Conservation (phyloP, 2,797 vertebrate species). For the Pseudocheirus occidentalis region DNA sequence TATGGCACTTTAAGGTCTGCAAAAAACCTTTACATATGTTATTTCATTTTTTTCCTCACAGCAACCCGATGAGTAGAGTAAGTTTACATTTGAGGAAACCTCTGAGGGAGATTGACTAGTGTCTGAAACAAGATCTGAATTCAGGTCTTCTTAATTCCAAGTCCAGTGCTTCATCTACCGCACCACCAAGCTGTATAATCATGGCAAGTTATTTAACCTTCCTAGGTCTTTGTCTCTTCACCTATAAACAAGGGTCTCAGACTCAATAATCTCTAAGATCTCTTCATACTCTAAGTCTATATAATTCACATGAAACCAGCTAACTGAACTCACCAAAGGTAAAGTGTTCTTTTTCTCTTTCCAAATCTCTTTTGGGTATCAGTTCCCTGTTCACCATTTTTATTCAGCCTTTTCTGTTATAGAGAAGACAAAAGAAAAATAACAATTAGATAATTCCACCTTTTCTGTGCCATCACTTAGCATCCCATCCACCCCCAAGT, state of each 20-base stretch:
- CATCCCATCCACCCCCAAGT: neutral
- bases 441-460: neutral
- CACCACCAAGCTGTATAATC: neutral
- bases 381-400: neutral
- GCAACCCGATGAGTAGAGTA: neutral
- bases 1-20: neutral
- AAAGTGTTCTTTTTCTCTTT: neutral
- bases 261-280: neutral
- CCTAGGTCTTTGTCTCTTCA: neutral
- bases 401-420: neutral
- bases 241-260: neutral
- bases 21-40: neutral
- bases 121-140: neutral
- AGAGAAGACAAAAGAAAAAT: neutral
- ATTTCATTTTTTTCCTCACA: constrained; percentile 1
- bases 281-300: neutral
- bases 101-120: too few species aligned
- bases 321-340: neutral
- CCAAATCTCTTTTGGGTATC: neutral
- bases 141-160: neutral
- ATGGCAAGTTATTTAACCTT: neutral
- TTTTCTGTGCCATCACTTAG: too few species aligned
- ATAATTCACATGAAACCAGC: neutral
- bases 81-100: neutral
- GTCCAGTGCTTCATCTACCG: neutral